Percentiles rank a stretch among this genome's conserved stretches.
phyloP scores from a whole-genome alignment of 1,140 invertebrate genomes.

The Leguminivora glycinivorella region DNA sequence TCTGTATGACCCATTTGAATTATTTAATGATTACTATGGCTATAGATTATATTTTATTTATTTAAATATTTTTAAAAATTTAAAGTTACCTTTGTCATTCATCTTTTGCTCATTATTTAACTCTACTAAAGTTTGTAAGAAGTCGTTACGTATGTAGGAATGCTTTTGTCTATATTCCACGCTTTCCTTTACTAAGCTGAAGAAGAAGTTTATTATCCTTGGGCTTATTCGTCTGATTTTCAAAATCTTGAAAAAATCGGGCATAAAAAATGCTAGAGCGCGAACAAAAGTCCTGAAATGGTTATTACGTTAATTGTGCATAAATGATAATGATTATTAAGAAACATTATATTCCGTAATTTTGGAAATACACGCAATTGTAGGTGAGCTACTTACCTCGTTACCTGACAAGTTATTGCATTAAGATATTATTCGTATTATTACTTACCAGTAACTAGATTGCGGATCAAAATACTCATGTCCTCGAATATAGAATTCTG shows the following conservation, averaged over 20 bases:
- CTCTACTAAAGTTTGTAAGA: conserved; percentile 81
- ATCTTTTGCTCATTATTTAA: conserved; percentile 71
- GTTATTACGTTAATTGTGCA: conserved; percentile 9
- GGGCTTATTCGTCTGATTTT: conserved; percentile 55
- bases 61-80: neutral
- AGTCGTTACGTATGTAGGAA: conserved; percentile 78
- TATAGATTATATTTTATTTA: neutral
- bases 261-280: conserved; percentile 60
- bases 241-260: conserved; percentile 55
- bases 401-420: conserved; percentile 11
- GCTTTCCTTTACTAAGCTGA: conserved; percentile 78
- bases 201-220: conserved; percentile 75
- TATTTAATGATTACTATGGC: too few relatives aligned
- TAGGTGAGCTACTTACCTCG: conserved; percentile 11
- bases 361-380: neutral
- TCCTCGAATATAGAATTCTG: conserved; percentile 74
- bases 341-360: conserved; percentile 1
- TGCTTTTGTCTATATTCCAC: conserved; percentile 76
- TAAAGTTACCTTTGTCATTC: conserved; percentile 49
- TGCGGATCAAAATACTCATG: conserved; percentile 64
- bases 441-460: conserved; percentile 59
- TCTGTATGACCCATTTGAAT: too few relatives aligned
- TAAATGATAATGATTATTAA: conserved; percentile 7
- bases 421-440: neutral
- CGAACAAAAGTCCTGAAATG: conserved; percentile 57